These are phyloP conservation scores for Amphiduros pacificus DNA, from an alignment of 2,888 invertebrate species.

Conservation along the genomic window DNA sequence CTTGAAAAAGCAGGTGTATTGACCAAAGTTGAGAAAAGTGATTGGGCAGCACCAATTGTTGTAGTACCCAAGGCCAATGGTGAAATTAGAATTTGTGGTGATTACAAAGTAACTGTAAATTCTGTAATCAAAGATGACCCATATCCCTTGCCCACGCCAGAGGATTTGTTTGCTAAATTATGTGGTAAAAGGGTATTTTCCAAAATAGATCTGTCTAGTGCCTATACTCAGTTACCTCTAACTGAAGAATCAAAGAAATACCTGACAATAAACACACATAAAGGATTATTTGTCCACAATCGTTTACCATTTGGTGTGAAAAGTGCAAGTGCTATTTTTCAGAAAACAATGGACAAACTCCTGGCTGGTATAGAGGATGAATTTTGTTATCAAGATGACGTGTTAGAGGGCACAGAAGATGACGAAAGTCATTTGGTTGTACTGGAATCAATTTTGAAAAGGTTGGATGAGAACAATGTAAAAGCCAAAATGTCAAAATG, in stretches of 20 bases:
- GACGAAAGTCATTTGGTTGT: background rate
- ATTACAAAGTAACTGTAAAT: conserved; percentile 2
- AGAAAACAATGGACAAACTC: background rate
- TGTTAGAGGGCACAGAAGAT: too few species aligned
- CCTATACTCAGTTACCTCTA: background rate
- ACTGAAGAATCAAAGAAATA: background rate
- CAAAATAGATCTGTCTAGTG: conserved; percentile 2
- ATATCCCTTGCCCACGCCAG: background rate
- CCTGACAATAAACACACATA: background rate
- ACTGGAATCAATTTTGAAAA: background rate
- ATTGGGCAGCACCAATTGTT: background rate
- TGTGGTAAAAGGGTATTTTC: background rate
- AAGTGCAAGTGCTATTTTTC: background rate
- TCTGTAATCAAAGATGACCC: background rate
- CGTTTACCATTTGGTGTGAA: background rate
- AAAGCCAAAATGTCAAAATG: background rate
- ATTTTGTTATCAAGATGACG: background rate
- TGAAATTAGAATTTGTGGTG: background rate
- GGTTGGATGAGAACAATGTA: background rate
- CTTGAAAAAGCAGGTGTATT: conserved; percentile 12
- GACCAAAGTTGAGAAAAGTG: background rate
- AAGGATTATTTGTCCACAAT: background rate
- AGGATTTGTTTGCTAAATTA: conserved; percentile 5
- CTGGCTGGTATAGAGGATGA: background rate
- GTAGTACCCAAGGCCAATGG: background rate